phyloP scores from a whole-genome alignment of 2,797 vertebrate species.

The Argya squamiceps region DNA sequence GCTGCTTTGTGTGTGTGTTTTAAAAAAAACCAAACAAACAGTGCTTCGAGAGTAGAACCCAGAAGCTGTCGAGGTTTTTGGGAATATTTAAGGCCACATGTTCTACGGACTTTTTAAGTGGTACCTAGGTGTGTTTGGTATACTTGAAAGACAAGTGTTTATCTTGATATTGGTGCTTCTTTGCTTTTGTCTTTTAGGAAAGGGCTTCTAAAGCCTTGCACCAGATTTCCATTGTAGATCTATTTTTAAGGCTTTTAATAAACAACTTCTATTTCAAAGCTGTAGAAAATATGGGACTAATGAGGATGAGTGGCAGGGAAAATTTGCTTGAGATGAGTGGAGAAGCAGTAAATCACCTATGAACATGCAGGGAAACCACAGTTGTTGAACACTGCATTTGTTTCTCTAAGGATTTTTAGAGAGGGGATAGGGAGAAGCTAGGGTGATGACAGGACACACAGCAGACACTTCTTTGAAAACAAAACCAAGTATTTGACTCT shows the following conservation, averaged over 20 bases:
- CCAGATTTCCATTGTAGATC: not conserved
- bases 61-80: not conserved
- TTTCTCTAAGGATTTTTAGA: not conserved
- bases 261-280: not conserved
- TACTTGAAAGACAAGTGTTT: not conserved
- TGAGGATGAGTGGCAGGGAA: not conserved
- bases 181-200: not conserved
- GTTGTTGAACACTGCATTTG: not conserved
- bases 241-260: not conserved
- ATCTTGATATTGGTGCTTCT: not conserved
- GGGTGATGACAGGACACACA: not conserved
- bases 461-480: slow-evolving; percentile 31
- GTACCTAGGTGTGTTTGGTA: not conserved
- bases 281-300: not conserved
- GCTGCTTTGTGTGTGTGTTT: not conserved
- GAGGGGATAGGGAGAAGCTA: not conserved
- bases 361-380: not conserved
- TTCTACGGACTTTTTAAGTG: not conserved
- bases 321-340: not conserved
- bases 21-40: too few species aligned
- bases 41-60: not conserved
- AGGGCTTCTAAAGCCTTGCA: not conserved
- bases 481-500: not conserved
- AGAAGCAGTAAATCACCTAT: not conserved
- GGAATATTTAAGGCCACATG: fast-evolving